These are phyloP conservation scores for Arctopsyche grandis DNA, from an alignment of 1,140 invertebrate species.

Conservation along the genomic window DNA sequence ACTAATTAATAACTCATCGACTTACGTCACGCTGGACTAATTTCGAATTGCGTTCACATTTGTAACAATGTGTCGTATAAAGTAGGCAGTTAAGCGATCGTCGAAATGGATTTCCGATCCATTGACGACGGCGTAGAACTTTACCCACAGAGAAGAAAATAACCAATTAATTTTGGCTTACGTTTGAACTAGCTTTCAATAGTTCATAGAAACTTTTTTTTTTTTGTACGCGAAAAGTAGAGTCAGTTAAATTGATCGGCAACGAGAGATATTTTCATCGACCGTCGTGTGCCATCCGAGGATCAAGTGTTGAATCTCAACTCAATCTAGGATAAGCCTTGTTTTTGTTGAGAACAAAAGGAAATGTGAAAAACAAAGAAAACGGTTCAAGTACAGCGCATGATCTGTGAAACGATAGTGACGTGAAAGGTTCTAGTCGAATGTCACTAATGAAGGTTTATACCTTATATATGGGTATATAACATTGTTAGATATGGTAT, in stretches of 20 bases:
- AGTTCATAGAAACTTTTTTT: constrained; percentile 26
- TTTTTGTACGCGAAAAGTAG: not conserved
- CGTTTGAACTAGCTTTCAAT: constrained; percentile 20
- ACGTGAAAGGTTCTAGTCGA: not conserved
- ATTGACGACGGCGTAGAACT: not conserved
- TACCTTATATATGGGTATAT: no score
- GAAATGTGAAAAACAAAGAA: not conserved
- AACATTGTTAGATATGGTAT: no score
- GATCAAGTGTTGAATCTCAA: not conserved
- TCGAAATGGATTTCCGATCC: constrained; percentile 7
- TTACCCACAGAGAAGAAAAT: not conserved
- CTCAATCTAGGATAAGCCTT: constrained; percentile 20
- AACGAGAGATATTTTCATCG: constrained; percentile 23
- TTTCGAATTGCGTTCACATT: no score
- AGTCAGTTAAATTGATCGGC: constrained; percentile 16
- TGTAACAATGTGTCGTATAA: no score
- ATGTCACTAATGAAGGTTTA: no score
- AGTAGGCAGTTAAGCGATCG: not conserved
- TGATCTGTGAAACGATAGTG: constrained; percentile 12
- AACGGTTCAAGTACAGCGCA: not conserved
- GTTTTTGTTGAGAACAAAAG: constrained; percentile 23
- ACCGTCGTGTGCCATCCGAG: not conserved
- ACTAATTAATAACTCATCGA: no score
- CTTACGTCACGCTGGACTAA: no score
- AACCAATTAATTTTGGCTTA: constrained; percentile 34